phyloP scores from a whole-genome alignment of 2,888 invertebrate species.

The Branchipolynoe longqiensis region DNA sequence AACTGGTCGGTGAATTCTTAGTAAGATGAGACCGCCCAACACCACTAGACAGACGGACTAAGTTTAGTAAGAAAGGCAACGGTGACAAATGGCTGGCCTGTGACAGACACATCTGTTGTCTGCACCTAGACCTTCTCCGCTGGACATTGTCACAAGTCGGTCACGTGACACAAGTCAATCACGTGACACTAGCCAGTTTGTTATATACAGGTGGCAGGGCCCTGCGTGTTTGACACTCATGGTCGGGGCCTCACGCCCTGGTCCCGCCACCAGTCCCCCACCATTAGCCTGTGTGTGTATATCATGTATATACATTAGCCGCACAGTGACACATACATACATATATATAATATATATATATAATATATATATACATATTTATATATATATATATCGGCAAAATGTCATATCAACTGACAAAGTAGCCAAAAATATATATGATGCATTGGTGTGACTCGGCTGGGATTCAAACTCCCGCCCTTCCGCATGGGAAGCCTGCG shows the following conservation, averaged over 20 bases:
- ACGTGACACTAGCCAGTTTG: neutral
- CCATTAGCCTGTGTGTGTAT: neutral
- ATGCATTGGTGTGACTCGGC: too few species aligned
- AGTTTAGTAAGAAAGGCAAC: neutral
- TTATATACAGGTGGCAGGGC: slow-evolving; percentile 26
- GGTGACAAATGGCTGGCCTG: slow-evolving; percentile 21
- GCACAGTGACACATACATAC: too few species aligned
- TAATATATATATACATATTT: too few species aligned
- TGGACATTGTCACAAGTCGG: slow-evolving; percentile 21
- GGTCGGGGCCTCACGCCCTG: neutral
- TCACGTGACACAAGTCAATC: neutral
- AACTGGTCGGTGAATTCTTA: neutral
- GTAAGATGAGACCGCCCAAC: neutral
- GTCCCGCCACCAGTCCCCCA: neutral
- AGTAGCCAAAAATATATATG: too few species aligned
- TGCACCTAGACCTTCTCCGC: neutral
- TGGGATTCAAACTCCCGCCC: too few species aligned
- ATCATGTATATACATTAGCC: neutral
- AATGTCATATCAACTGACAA: too few species aligned
- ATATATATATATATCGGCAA: too few species aligned
- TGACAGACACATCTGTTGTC: slow-evolving; percentile 34
- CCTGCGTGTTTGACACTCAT: slow-evolving; percentile 8
- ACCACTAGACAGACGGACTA: too few species aligned
- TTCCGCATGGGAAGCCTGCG: too few species aligned
- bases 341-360: too few species aligned